These are phyloP conservation scores for Choristoneura rosaceana DNA, from an alignment of 2,888 invertebrate genomes.

Conservation along the genomic window DNA sequence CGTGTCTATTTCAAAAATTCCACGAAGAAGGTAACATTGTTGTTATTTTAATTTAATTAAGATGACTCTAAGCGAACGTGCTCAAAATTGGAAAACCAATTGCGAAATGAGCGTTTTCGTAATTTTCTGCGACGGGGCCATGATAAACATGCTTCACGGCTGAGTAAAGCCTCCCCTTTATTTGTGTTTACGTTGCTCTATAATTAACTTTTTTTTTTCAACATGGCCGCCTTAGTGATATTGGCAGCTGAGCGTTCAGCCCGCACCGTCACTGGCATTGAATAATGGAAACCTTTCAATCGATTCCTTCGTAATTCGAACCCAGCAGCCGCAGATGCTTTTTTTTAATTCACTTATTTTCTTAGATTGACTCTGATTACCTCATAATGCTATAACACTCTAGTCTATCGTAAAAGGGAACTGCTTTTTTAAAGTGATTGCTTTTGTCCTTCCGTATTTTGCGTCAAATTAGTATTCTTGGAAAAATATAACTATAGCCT, in stretches of 20 bases:
- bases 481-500: background rate
- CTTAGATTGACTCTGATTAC: conserved; percentile 20
- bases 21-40: background rate
- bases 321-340: conserved; percentile 30
- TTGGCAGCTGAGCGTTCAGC: conserved; percentile 33
- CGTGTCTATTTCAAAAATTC: background rate
- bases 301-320: conserved; percentile 40
- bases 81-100: conserved; percentile 3
- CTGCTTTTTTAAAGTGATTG: conserved; percentile 23
- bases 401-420: conserved; percentile 9
- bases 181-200: conserved; percentile 25
- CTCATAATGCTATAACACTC: conserved; percentile 4
- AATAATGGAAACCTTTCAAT: conserved; percentile 42
- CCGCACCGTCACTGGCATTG: conserved; percentile 38
- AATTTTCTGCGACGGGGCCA: conserved; percentile 12
- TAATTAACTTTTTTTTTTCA: conserved; percentile 34
- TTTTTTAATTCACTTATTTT: conserved; percentile 35
- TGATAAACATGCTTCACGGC: conserved; percentile 8
- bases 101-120: conserved; percentile 9
- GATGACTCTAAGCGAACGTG: background rate
- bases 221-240: conserved; percentile 35
- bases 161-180: conserved; percentile 16
- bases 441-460: conserved; percentile 3
- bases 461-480: background rate
- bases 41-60: conserved; percentile 8